Percentiles rank a stretch among this genome's conserved stretches.
Evolutionary conservation across 2,113 vertebrate species (phyloP).

Genomic region (Anthoscopus minutus): DNA sequence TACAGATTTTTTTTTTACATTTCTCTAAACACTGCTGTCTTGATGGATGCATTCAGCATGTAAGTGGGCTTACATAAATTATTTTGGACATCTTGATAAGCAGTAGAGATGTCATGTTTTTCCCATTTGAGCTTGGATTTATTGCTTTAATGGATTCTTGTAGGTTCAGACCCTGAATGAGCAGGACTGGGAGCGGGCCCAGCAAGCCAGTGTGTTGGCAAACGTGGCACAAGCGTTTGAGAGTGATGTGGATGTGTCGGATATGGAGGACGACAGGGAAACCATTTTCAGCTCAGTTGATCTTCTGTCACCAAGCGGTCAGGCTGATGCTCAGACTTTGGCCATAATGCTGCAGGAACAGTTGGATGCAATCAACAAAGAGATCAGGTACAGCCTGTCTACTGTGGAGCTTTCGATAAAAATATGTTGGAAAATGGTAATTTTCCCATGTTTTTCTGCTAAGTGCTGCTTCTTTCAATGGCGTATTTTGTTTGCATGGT

Average conservation of each 20-base stretch:
- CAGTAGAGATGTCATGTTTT: not conserved
- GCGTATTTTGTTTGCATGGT: accelerated
- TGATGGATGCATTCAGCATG: constrained; percentile 70
- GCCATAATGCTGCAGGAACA: constrained; percentile 98
- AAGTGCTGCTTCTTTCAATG: not conserved
- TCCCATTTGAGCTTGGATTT: not conserved
- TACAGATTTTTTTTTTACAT: not conserved
- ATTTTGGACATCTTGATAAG: not conserved
- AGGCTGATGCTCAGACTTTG: constrained; percentile 94
- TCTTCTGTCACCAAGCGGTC: constrained; percentile 89
- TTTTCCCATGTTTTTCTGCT: not conserved
- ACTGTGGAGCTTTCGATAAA: not conserved
- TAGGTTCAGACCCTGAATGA: constrained; percentile 96
- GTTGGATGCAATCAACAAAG: constrained; percentile 96
- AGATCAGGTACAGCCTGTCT: constrained; percentile 80
- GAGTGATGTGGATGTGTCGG: constrained; percentile 89
- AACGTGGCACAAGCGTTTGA: constrained; percentile 96
- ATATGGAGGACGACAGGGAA: constrained; percentile 89
- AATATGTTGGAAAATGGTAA: not conserved
- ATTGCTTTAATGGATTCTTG: not conserved
- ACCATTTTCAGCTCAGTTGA: constrained; percentile 90
- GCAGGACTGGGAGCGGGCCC: constrained; percentile 97
- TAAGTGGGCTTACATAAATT: constrained; percentile 38
- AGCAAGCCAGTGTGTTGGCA: constrained; percentile 94
- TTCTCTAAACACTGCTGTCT: constrained; percentile 54